Evolutionary conservation across 2,888 invertebrate species (phyloP).

Genomic region (Drosophila fulvimacula): DNA sequence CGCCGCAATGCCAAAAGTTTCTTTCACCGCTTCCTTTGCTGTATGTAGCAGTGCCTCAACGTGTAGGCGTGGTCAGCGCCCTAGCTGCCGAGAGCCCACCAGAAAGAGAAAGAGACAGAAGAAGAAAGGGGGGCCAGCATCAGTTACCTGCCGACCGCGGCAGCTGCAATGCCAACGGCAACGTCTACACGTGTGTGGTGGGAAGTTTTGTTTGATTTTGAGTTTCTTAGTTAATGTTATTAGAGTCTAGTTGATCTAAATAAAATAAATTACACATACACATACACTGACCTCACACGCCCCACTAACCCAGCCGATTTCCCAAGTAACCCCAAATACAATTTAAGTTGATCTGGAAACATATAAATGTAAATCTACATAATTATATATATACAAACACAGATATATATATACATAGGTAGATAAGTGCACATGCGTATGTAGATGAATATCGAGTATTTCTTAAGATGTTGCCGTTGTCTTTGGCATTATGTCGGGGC

Average conservation of each 20-base stretch:
- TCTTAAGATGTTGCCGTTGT: constrained; percentile 8
- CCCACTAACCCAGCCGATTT: constrained; percentile 15
- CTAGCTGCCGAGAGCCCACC: constrained; percentile 33
- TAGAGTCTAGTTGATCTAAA: constrained; percentile 48
- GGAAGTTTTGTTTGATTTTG: constrained; percentile 47
- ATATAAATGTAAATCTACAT: constrained; percentile 1
- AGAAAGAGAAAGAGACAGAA: not conserved
- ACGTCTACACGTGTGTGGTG: constrained; percentile 37
- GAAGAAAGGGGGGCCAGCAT: constrained; percentile 10
- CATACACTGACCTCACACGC: not conserved
- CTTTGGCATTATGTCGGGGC: constrained; percentile 4
- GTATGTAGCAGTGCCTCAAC: constrained; percentile 81
- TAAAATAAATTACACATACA: constrained; percentile 1
- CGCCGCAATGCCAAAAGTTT: constrained; percentile 85
- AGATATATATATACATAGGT: constrained; percentile 5
- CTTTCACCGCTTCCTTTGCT: constrained; percentile 84
- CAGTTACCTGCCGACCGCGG: not conserved
- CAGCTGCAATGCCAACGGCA: constrained; percentile 5
- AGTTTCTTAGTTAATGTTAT: constrained; percentile 63
- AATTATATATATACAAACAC: not conserved
- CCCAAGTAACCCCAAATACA: constrained; percentile 16
- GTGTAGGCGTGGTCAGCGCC: constrained; percentile 54
- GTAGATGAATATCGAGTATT: constrained; percentile 21
- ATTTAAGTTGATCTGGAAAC: constrained; percentile 30
- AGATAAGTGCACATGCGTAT: constrained; percentile 7